Evolutionary conservation across 2,797 vertebrate species (phyloP), one percentile per base, ranked within the genome.

Genomic region (Diceros bicornis): DNA sequence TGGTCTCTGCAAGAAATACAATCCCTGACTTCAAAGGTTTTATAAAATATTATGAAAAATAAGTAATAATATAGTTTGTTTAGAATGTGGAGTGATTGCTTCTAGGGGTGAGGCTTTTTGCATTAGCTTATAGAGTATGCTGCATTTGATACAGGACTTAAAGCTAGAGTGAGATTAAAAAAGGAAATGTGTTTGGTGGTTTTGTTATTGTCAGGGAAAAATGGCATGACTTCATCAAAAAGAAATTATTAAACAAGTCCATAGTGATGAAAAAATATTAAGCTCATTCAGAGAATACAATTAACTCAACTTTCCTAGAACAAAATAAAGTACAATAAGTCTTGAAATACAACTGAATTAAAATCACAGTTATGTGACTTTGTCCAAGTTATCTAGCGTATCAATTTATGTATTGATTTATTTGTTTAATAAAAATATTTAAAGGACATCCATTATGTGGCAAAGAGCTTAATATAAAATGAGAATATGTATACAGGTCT

Each of bases 291-390:
- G 14, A 64, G 8, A 47, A 89, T 13, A 55, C 9, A 82, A 69
- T 29, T 78, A 64, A 27, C 25, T 47, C 14, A 66, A 74, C 2
- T 3, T 96, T 84, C 61, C 17, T 27, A 18, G n/a, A 27, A 64
- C 91, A 91, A 64, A n/a, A 71, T 7, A 91, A 75, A 50, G 1
- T 66, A 89, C 83, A 96, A 82, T n/a, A 68, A 61, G 18, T 74
- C 9, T 83, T 93, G 23, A 92, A 52, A n/a, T 34, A 78, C 44
- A 16, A 62, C 4, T 90, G 12, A 83, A 17, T 78, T 91, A 32
- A 87, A 86, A 50, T 68, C 10, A 34, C 7, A 71, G 32, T 77
- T 16, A 23, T 37, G 3, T 69, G 25, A 71, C 3, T 27, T 77
- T 44, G 11, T 52, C 1, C 9, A 82, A 86, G 14, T 62, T 79